Base-by-base conservation (phyloP, 2,888 invertebrate genomes). In the Temnothorax rugatulus region DNA sequence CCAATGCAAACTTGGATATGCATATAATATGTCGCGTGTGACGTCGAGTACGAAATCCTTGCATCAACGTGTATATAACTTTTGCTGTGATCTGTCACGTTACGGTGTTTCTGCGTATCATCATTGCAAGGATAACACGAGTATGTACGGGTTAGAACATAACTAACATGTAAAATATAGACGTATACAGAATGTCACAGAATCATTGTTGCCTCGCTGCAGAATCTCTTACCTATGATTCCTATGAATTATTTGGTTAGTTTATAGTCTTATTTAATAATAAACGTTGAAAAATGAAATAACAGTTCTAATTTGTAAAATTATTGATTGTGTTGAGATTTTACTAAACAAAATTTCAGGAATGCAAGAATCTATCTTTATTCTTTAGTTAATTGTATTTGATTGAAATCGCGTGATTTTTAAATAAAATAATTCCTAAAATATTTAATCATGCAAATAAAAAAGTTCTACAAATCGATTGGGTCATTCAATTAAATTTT, bases 1-100 rank as follows among this genome's bases (percentile, higher is more conserved):
- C 59, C 57, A 81, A 73, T 81, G 79, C 73, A 81, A 81, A 81
- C 79, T 73, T 73, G 73, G 47, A 15, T 77, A 77, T 77, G 69
- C 73, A 73, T 81, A 59, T 81, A 81, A 81, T 81, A 73, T 59
- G 71, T 81, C 47, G 79, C 79, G 73, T 73, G 73, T 38, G 73
- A 81, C 18, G n/a, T 2, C 38, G n/a, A 73, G 79, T 73, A 81
- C 73, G 79, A 81, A 81, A 81, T 81, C 73, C 59, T 81, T 59
- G 73, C 59, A 73, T 81, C 73, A 81, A 59, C 59, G 59, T 71
- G 59, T 71, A 59, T 59, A 73, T 81, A 81, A 81, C 59, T 81
- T 81, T 73, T 34, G 25, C 38, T 25, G 47, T 59, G 73, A 79
- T 79, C 73, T 79, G 79, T 81, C 47, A 73, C 59, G 47, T 81